These are phyloP conservation scores for Silurus meridionalis DNA, from an alignment of 2,113 vertebrate species.

Conservation along the genomic window DNA sequence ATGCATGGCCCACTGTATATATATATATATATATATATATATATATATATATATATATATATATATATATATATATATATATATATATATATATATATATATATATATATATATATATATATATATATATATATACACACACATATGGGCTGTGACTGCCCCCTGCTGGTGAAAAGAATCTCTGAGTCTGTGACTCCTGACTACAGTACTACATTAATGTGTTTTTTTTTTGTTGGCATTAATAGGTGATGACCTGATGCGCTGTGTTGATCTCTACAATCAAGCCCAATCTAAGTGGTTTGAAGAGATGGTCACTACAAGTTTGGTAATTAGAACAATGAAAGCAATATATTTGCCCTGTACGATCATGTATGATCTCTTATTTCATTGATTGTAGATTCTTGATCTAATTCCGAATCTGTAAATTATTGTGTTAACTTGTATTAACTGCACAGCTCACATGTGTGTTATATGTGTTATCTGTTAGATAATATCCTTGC, in stretches of 20 bases:
- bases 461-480: not conserved
- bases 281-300: conserved; percentile 98
- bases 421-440: not conserved
- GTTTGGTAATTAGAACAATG: conserved; percentile 74
- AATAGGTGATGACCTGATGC: conserved; percentile 95
- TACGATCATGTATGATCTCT: no score
- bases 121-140: not conserved
- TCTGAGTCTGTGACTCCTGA: not conserved
- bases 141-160: conserved; percentile 36
- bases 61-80: no score
- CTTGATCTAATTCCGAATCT: not conserved
- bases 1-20: no score
- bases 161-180: conserved; percentile 52
- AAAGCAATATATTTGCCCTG: no score
- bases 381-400: not conserved
- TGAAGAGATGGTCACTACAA: conserved; percentile 98
- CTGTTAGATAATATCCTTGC: not conserved
- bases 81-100: no score
- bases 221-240: not conserved
- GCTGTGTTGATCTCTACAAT: conserved; percentile 96
- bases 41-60: no score
- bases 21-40: not conserved
- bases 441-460: not conserved
- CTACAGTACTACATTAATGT: not conserved
- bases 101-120: not conserved